phyloP scores from a whole-genome alignment of 2,888 invertebrate genomes.

The Cryptophagus acutangulus region DNA sequence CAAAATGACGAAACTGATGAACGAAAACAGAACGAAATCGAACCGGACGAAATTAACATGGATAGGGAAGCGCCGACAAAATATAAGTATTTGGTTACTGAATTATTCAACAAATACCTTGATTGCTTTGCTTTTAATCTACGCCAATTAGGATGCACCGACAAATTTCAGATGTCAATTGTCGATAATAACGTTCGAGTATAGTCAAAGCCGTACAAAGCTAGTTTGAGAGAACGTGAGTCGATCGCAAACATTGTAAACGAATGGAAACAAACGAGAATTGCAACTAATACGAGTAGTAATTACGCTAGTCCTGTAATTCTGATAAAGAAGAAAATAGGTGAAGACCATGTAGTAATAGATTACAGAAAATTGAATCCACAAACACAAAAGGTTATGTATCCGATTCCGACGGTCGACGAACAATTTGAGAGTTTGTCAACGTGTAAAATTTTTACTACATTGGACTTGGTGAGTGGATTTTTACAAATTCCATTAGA shows the following conservation, averaged over 20 bases:
- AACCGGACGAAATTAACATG: background rate
- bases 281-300: conserved; percentile 13
- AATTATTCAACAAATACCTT: conserved; percentile 13
- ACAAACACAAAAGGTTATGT: conserved; percentile 16
- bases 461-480: conserved; percentile 14
- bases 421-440: conserved; percentile 13
- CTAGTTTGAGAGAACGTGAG: conserved; percentile 11
- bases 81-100: conserved; percentile 4
- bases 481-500: conserved; percentile 17
- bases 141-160: conserved; percentile 14
- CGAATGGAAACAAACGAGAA: conserved; percentile 12
- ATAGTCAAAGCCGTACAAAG: conserved; percentile 14
- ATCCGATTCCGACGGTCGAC: conserved; percentile 17
- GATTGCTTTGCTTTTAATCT: conserved; percentile 16
- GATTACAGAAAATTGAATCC: conserved; percentile 20
- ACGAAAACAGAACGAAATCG: no score
- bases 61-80: background rate
- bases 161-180: conserved; percentile 16
- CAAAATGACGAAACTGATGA: no score
- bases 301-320: conserved; percentile 16
- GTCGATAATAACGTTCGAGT: conserved; percentile 15
- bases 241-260: conserved; percentile 13
- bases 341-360: conserved; percentile 19
- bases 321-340: conserved; percentile 19
- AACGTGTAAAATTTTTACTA: conserved; percentile 10